Evolutionary conservation across 1,140 invertebrate species (phyloP).

Genomic region (Trinorchestia longiramus): DNA sequence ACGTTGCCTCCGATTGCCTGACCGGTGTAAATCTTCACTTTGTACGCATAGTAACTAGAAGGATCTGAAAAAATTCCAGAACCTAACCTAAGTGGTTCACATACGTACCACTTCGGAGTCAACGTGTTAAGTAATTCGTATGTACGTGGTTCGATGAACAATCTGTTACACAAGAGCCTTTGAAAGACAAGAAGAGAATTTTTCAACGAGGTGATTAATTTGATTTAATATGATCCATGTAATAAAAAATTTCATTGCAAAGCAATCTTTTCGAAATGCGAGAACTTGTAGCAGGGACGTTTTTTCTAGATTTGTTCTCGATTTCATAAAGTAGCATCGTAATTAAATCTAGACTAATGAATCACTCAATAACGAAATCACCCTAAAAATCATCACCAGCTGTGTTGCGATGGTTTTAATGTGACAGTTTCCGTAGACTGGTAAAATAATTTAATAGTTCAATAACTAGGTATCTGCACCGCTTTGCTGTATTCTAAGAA

Average conservation of each 20-base stretch:
- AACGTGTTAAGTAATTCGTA: too few species aligned
- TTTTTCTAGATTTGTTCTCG: neutral
- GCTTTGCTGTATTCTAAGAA: neutral
- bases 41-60: too few species aligned
- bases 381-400: neutral
- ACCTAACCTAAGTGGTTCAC: too few species aligned
- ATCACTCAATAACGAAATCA: neutral
- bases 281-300: too few species aligned
- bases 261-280: neutral
- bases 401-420: neutral
- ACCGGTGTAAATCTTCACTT: too few species aligned
- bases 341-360: neutral
- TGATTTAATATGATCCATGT: neutral
- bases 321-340: neutral
- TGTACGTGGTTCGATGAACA: neutral
- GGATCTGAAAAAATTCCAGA: too few species aligned
- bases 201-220: neutral
- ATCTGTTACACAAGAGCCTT: neutral
- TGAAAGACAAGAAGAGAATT: neutral
- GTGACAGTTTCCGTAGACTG: neutral
- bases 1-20: too few species aligned
- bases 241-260: neutral
- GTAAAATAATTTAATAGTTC: neutral
- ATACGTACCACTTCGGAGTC: too few species aligned
- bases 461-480: neutral